Evolutionary conservation across 2,888 invertebrate genomes (phyloP).

Genomic region (Thera obeliscata): DNA sequence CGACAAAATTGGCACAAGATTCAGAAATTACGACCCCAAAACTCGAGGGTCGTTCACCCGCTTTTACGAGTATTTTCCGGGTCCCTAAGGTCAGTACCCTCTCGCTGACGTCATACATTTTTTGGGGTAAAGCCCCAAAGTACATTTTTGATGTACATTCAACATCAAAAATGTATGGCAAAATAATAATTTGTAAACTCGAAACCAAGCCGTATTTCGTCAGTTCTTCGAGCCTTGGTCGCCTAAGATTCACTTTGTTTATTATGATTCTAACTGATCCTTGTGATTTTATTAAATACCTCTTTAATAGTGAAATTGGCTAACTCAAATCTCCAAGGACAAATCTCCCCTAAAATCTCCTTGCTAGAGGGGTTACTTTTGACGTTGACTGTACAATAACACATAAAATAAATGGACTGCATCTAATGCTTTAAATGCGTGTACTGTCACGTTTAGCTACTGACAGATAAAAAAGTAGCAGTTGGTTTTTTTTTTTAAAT

Average conservation of each 20-base stretch:
- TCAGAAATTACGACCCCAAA: constrained; percentile 45
- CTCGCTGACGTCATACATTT: constrained; percentile 48
- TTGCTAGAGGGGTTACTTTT: neutral
- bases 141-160: neutral
- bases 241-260: too few species aligned
- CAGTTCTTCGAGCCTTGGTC: neutral
- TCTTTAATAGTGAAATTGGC: too few species aligned
- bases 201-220: too few species aligned
- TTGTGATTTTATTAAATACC: too few species aligned
- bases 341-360: too few species aligned
- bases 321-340: too few species aligned
- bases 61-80: constrained; percentile 34
- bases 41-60: constrained; percentile 50
- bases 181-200: too few species aligned
- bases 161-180: neutral
- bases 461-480: neutral
- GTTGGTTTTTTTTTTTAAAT: neutral
- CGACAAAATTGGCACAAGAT: constrained; percentile 9
- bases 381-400: constrained; percentile 4
- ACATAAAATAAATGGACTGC: constrained; percentile 27
- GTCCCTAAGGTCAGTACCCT: constrained; percentile 45
- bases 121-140: constrained; percentile 30
- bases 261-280: too few species aligned
- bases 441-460: constrained; percentile 16
- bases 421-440: constrained; percentile 23